Percentiles rank a stretch among this genome's conserved stretches.
Conservation (phyloP, 2,797 vertebrate species). For the Lophius americanus region DNA sequence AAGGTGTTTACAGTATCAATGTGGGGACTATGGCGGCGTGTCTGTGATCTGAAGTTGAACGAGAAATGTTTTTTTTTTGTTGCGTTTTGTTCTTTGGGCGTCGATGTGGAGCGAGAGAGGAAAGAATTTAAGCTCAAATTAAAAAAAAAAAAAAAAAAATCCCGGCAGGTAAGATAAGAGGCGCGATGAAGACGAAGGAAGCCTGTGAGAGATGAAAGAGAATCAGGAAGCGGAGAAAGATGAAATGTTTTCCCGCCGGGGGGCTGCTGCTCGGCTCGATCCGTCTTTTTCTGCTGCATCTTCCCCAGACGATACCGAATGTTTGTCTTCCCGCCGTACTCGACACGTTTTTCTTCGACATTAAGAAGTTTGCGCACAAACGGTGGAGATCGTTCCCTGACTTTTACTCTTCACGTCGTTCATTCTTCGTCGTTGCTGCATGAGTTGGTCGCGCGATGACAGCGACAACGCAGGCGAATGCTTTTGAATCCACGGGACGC, state of each 20-base stretch:
- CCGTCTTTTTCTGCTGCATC: slow-evolving; percentile 21
- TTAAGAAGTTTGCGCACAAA: slow-evolving; percentile 6
- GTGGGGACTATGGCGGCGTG: not conserved
- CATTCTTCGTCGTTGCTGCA: too few relatives aligned
- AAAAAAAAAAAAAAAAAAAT: slow-evolving; percentile 12
- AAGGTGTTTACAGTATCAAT: slow-evolving; percentile 24
- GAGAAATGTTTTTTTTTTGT: not conserved
- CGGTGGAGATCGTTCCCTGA: not conserved
- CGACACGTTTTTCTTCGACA: slow-evolving; percentile 7
- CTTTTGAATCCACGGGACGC: too few relatives aligned
- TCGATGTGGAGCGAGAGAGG: not conserved
- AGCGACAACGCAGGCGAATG: too few relatives aligned
- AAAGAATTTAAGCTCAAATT: not conserved
- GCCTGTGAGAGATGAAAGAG: slow-evolving; percentile 68
- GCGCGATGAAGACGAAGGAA: slow-evolving; percentile 44
- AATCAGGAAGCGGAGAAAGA: slow-evolving; percentile 55
- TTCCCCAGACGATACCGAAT: slow-evolving; percentile 27
- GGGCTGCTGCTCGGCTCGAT: slow-evolving; percentile 38
- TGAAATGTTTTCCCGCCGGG: slow-evolving; percentile 47
- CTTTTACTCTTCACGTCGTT: too few relatives aligned
- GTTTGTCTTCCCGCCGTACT: slow-evolving; percentile 24
- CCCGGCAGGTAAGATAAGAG: slow-evolving; percentile 32
- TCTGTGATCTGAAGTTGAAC: not conserved
- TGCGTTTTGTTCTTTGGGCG: slow-evolving; percentile 14
- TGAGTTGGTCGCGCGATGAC: too few relatives aligned